Evolutionary conservation across 1,140 invertebrate species (phyloP), one percentile per base, ranked within the genome.

Genomic region (Spodoptera frugiperda): DNA sequence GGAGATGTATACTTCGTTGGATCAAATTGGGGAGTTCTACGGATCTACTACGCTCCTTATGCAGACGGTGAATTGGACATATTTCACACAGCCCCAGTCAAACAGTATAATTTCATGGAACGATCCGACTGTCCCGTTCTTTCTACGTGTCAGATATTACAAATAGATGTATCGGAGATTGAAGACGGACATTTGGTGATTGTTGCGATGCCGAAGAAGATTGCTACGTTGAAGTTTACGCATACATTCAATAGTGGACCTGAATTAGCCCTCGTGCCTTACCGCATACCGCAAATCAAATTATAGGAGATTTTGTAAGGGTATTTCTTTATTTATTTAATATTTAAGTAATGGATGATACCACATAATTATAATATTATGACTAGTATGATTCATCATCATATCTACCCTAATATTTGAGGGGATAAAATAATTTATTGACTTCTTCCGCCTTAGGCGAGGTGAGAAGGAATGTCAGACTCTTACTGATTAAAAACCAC

Each of bases 41-140:
- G 85, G 5, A 93, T 93, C 9, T 93, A 91, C 71, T 84, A 89
- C 53, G 70, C 78, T n/a, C 88, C 91, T n/a, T 90, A 83, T 51
- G 59, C 44, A 4, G 67, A 82, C 8, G 84, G 82, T 21, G 82
- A 88, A 78, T 88, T 92, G 21, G 86, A 92, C 53, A 25, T 92
- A 10, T 88, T 85, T 15, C 86, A 87, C n/a, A 54, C 82, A 0
- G 68, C 87, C 48, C 90, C 91, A 0, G 53, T 90, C 0, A 92
- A 88, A 71, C 87, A 92, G 39, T 90, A 84, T 9, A 91, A 91
- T 54, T 91, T 92, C 71, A 88, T 87, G 85, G 85, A 91, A 11
- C 72, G 84, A 2, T 82, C 57, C 0, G 86, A 89, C 33, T 88
- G 86, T 48, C 89, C 89, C 0, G 90, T 89, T 0, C 59, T 89